phyloP scores from a whole-genome alignment of 2,113 vertebrate genomes.

The Tetrax tetrax region DNA sequence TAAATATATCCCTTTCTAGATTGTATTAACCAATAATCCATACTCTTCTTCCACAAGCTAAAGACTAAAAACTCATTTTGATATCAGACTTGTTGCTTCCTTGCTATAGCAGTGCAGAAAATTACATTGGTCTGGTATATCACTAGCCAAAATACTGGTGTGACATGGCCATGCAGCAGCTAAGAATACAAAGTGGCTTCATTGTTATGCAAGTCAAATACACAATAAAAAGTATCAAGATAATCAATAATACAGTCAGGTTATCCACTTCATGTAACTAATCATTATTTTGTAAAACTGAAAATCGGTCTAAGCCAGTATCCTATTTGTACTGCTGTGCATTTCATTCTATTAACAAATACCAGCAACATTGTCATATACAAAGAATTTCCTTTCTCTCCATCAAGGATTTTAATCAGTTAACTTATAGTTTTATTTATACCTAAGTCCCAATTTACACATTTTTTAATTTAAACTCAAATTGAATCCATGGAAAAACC shows the following conservation, averaged over 20 bases:
- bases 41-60: background rate
- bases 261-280: background rate
- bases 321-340: background rate
- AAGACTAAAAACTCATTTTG: background rate
- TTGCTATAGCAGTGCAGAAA: background rate
- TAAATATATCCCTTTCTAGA: background rate
- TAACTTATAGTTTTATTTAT: background rate
- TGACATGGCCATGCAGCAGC: background rate
- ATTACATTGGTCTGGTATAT: background rate
- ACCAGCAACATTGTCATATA: background rate
- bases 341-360: background rate
- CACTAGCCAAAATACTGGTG: background rate
- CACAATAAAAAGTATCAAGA: fast-evolving
- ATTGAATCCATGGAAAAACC: background rate
- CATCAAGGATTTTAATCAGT: background rate
- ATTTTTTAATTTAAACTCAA: background rate
- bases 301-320: background rate
- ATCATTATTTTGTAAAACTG: background rate
- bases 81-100: background rate
- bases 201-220: background rate
- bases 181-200: background rate
- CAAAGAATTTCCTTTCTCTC: background rate
- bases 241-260: background rate
- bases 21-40: background rate
- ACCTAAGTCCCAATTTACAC: background rate